Base-by-base conservation (phyloP, 64 coral and sea anemone genomes). In the Hydrozoanthus tunicans region DNA sequence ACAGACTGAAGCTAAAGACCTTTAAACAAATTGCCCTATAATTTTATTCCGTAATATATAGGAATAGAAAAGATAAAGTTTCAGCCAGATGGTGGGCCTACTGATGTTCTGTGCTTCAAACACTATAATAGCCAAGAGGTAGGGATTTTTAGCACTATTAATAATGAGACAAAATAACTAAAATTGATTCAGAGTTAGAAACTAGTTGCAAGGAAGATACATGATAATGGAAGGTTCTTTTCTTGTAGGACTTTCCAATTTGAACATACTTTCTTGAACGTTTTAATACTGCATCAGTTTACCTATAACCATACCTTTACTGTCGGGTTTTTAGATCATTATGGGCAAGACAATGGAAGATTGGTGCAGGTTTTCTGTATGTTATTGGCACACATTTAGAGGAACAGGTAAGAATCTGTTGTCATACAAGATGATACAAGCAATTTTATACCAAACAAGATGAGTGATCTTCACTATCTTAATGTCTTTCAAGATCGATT, bases 341-440 rank as follows among this genome's bases (percentile, higher is more conserved):
- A 86, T 91, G 86, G 92, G 92, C 11, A 96, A 96, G 77, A 96
- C 92, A 66, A 96, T 96, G 95, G 95, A 96, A 32, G 95, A 96
- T 12, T 96, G 95, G 95, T 93, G 92, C 14, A 71, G 95, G 73
- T 96, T 96, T 75, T 96, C 95, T 80, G 95, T 96, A 14, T 96
- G 95, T 89, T 96, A 86, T 32, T 96, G 95, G 95, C 95, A 96
- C 63, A 96, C 95, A 89, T 96, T 96, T 26, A 96, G 95, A 81
- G 95, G 95, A 90, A 96, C 95, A 96, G 95, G 95, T 96, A 68
- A n/a, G 51, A 14, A 55, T 56, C 11, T 17, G 7, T 9, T 5
- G 15, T 3, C 13, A 53, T 14, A 4, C 20, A 20, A 20, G 20
- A 20, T 20, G 20, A 20, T 20, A 20, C 20, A 20, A 20, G 20